A percentile compares a stretch with the other conserved stretches of the same genome.
Evolutionary conservation across 2,797 vertebrate species (phyloP).

Genomic region (Anguilla pacifica): DNA sequence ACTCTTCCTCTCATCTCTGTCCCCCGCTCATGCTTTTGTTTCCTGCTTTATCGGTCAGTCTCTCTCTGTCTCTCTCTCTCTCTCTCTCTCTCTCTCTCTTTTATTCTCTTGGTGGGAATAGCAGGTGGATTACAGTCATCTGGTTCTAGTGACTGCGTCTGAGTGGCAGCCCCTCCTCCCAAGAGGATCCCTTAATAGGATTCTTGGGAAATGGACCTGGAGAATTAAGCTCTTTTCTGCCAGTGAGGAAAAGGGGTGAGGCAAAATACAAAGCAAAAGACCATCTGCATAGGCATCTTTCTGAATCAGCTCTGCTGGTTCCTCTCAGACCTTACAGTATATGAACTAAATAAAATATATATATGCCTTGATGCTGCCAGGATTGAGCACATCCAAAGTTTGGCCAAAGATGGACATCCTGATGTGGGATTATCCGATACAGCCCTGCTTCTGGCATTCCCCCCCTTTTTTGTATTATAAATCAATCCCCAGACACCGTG

Average conservation of each 20-base stretch:
- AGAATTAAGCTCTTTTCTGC: neutral
- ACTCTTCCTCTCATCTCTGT: neutral
- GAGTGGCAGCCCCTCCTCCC: slow-evolving; percentile 11
- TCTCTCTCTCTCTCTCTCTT: neutral
- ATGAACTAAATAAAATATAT: slow-evolving; percentile 23
- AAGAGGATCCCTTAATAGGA: neutral
- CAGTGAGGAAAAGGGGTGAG: too few relatives aligned
- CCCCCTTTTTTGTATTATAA: slow-evolving; percentile 13
- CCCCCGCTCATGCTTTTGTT: neutral
- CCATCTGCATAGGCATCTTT: slow-evolving; percentile 33
- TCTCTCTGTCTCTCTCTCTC: neutral
- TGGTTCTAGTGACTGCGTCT: slow-evolving; percentile 1
- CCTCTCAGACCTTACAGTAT: slow-evolving; percentile 41
- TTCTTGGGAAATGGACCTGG: slow-evolving; percentile 10
- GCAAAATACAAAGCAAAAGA: slow-evolving; percentile 13
- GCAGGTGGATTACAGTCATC: slow-evolving; percentile 12
- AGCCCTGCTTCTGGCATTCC: neutral
- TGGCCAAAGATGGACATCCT: slow-evolving; percentile 21
- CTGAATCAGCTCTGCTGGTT: slow-evolving; percentile 34
- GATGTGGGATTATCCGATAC: slow-evolving; percentile 26
- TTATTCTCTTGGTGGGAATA: slow-evolving; percentile 8
- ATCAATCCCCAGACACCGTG: slow-evolving; percentile 19
- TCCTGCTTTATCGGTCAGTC: neutral
- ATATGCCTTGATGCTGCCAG: neutral
- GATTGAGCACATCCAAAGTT: neutral